phyloP scores from a whole-genome alignment of 2,113 vertebrate genomes.

The Chinchilla lanigera region DNA sequence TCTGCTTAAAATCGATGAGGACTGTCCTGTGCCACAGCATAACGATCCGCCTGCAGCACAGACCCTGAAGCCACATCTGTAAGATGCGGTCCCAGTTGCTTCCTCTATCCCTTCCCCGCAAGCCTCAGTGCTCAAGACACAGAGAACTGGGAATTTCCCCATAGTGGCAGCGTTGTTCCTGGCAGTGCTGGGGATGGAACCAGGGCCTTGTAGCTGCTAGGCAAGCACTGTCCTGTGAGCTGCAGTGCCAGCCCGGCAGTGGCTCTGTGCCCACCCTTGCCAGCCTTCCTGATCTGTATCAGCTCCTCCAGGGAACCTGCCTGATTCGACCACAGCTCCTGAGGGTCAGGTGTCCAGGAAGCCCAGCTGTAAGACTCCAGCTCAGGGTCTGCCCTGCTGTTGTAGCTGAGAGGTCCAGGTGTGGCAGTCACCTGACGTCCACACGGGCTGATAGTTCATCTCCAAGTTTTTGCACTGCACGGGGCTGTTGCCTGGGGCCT shows the following conservation, averaged over 20 bases:
- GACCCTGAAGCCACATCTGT: background rate
- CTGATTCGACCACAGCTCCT: background rate
- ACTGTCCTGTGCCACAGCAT: background rate
- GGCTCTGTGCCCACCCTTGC: background rate
- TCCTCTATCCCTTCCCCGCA: background rate
- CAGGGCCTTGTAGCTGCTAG: background rate
- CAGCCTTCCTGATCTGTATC: background rate
- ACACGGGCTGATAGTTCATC: background rate
- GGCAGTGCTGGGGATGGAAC: background rate
- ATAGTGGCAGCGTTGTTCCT: background rate
- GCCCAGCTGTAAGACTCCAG: background rate
- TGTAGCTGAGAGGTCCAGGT: background rate
- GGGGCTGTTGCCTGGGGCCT: background rate
- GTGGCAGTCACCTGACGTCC: background rate
- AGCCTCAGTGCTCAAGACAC: background rate
- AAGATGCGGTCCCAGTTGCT: background rate
- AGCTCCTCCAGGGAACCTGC: background rate
- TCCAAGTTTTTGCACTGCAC: background rate
- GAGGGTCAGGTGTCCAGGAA: background rate
- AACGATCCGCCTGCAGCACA: background rate
- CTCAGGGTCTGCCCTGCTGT: background rate
- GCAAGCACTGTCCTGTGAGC: background rate
- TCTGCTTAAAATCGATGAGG: background rate
- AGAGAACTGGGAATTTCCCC: background rate
- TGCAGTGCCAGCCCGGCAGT: background rate